A percentile compares a stretch with the other conserved stretches of the same genome.
phyloP scores from a whole-genome alignment of 2,797 vertebrate species.

The Sebastolobus altivelis region DNA sequence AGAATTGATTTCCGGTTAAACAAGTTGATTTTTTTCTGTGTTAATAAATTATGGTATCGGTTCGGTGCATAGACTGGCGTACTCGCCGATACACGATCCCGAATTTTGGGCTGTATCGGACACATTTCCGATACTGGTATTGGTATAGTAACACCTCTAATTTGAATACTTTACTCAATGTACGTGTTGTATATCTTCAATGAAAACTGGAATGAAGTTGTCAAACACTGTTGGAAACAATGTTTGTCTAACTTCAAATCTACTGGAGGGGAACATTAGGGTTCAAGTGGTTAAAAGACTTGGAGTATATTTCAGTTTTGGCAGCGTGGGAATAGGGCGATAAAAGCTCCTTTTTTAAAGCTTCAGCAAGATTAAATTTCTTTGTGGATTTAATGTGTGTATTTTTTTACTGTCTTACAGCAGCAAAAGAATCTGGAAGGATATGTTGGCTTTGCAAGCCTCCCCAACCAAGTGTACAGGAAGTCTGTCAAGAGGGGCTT shows the following conservation, averaged over 20 bases:
- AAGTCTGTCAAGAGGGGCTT: conserved; percentile 99
- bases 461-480: conserved; percentile 99
- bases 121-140: no score
- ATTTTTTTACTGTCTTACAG: conserved; percentile 73
- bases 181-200: background rate
- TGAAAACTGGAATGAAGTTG: background rate
- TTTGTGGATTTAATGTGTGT: conserved; percentile 28
- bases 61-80: no score
- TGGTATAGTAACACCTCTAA: background rate
- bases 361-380: conserved; percentile 4
- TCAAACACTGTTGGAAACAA: background rate
- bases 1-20: no score
- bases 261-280: background rate
- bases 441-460: conserved; percentile 99
- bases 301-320: background rate
- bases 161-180: background rate
- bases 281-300: background rate
- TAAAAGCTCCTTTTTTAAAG: background rate
- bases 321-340: background rate
- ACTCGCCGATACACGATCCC: no score
- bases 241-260: background rate
- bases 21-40: no score
- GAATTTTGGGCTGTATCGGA: no score
- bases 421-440: conserved; percentile 99
- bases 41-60: no score